Percentiles rank a stretch among this genome's conserved stretches.
phyloP scores from a whole-genome alignment of 1,140 invertebrate genomes.

The Brachionus rotundiformis region DNA sequence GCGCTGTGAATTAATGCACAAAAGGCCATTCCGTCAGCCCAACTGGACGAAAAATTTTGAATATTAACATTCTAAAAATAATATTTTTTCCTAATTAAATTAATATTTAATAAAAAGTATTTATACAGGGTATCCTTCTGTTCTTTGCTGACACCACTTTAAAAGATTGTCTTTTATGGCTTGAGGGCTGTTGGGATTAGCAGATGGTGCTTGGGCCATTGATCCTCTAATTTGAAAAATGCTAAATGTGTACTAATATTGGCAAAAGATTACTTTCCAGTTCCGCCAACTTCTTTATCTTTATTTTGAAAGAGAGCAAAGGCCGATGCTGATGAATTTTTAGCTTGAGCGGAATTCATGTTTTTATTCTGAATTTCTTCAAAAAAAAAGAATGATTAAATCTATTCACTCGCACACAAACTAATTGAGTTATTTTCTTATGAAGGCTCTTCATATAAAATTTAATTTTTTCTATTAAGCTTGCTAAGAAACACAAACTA shows the following conservation, averaged over 20 bases:
- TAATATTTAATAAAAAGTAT: neutral
- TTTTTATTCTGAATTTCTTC: neutral
- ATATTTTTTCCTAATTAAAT: neutral
- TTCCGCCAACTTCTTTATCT: constrained; percentile 42
- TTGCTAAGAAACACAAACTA: constrained; percentile 19
- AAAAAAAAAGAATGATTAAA: neutral
- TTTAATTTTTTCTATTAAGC: constrained; percentile 1
- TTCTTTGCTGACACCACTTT: constrained; percentile 33
- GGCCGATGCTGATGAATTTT: constrained; percentile 44
- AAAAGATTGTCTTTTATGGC: constrained; percentile 48
- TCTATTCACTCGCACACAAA: neutral
- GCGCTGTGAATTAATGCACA: constrained; percentile 94
- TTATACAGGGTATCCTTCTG: constrained; percentile 49
- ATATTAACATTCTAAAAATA: constrained; percentile 80
- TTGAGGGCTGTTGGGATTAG: constrained; percentile 23
- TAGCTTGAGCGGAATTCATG: constrained; percentile 16
- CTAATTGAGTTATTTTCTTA: constrained; percentile 19
- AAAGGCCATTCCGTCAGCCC: constrained; percentile 92
- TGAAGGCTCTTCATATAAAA: neutral
- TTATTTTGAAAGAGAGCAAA: constrained; percentile 52
- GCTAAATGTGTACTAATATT: neutral
- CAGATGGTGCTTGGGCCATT: neutral
- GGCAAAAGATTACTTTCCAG: neutral
- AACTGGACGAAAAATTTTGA: constrained; percentile 93
- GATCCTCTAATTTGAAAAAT: neutral